Percentiles rank a stretch among this genome's conserved stretches.
Evolutionary conservation across 2,113 vertebrate species (phyloP).

Genomic region (Rallus limicola): DNA sequence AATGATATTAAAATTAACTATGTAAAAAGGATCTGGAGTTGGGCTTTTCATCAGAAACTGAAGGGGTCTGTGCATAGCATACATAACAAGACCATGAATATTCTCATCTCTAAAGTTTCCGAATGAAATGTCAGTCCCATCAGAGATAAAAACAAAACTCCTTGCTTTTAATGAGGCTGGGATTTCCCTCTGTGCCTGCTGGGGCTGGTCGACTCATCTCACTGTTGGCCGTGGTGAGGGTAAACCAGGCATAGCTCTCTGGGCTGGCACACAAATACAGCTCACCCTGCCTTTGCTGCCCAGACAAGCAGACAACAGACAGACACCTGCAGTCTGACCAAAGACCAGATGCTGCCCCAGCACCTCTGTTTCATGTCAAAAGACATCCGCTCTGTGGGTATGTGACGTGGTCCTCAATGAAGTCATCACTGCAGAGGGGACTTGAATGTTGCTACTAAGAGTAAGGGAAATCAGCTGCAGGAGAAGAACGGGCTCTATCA

Average conservation of each 20-base stretch:
- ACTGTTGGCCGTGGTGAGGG: neutral
- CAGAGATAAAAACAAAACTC: neutral
- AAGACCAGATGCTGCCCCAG: neutral
- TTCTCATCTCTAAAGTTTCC: neutral
- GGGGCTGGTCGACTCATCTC: neutral
- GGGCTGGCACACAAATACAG: neutral
- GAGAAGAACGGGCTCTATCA: neutral
- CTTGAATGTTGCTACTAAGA: neutral
- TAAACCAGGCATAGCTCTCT: fast-evolving
- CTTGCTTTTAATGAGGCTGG: neutral
- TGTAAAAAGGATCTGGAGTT: neutral
- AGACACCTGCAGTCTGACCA: neutral
- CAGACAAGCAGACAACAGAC: neutral
- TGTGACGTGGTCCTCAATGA: fast-evolving
- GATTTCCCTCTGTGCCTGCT: neutral
- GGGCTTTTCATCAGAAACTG: neutral
- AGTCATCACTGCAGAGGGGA: neutral
- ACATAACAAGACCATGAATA: neutral
- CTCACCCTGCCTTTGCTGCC: neutral
- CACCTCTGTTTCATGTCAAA: fast-evolving
- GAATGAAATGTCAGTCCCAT: neutral
- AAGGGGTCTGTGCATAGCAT: neutral
- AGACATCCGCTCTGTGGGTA: fast-evolving
- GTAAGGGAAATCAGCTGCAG: neutral
- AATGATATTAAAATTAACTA: conserved; percentile 13